Evolutionary conservation across 92 coral and sea anemone genomes (phyloP).

Genomic region (Epizoanthus ramosus): DNA sequence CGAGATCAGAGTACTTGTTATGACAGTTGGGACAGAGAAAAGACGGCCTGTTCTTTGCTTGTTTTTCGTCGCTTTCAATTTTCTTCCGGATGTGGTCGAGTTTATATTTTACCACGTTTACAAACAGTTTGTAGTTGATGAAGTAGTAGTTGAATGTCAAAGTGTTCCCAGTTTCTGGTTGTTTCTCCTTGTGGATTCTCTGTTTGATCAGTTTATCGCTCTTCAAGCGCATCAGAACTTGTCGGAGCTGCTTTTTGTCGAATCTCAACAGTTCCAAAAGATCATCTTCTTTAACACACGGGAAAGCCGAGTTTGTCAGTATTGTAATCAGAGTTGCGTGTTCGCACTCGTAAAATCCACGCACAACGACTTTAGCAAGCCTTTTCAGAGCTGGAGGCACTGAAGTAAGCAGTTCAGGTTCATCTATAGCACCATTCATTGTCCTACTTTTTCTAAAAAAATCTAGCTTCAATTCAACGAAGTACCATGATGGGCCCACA

Average conservation of each 20-base stretch:
- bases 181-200: conserved; percentile 84
- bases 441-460: neutral
- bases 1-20: conserved; percentile 86
- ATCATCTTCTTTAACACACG: conserved; percentile 97
- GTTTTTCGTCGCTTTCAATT: conserved; percentile 96
- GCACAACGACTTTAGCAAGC: conserved; percentile 78
- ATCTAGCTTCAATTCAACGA: neutral
- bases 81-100: conserved; percentile 94
- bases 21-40: conserved; percentile 87
- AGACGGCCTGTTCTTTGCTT: conserved; percentile 95
- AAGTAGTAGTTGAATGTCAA: conserved; percentile 86
- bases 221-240: conserved; percentile 75
- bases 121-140: conserved; percentile 94
- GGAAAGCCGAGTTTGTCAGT: conserved; percentile 83
- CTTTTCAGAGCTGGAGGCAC: conserved; percentile 88
- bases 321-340: conserved; percentile 82
- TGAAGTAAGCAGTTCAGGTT: conserved; percentile 84
- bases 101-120: conserved; percentile 94
- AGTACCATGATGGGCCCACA: too few species aligned
- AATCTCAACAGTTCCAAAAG: conserved; percentile 79
- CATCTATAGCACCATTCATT: conserved; percentile 91
- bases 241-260: conserved; percentile 91
- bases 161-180: conserved; percentile 85
- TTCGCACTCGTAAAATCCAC: conserved; percentile 90
- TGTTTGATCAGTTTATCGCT: conserved; percentile 96